These are phyloP conservation scores for Eclectus roratus DNA, from an alignment of 2,113 vertebrate genomes.

Conservation along the genomic window DNA sequence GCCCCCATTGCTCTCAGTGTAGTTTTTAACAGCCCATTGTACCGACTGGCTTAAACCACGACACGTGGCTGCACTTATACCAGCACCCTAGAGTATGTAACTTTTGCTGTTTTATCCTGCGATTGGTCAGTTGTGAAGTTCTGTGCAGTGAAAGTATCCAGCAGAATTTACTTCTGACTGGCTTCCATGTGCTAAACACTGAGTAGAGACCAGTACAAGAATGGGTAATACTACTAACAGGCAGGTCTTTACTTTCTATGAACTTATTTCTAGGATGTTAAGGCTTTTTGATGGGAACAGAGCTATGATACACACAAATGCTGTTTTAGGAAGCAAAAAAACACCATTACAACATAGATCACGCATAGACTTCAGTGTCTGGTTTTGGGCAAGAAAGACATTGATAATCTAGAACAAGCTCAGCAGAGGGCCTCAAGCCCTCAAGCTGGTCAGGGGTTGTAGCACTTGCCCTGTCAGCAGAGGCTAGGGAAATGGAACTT, in stretches of 20 bases:
- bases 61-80: background rate
- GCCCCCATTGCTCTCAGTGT: too few relatives aligned
- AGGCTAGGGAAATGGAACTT: background rate
- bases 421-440: background rate
- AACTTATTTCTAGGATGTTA: background rate
- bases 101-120: background rate
- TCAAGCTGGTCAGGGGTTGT: background rate
- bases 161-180: background rate
- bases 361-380: background rate
- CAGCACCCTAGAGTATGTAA: background rate
- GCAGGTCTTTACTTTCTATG: background rate
- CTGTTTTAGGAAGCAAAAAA: background rate
- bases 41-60: too few relatives aligned
- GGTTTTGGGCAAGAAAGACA: background rate
- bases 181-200: background rate
- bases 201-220: background rate
- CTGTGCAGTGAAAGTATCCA: background rate
- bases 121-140: background rate
- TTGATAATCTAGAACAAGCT: background rate
- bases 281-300: background rate
- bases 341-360: fast-evolving
- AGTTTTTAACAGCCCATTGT: too few relatives aligned
- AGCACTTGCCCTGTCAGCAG: background rate
- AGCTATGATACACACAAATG: background rate
- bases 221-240: background rate